Conservation (phyloP, 2,113 vertebrate species). For the Zosterops borbonicus region DNA sequence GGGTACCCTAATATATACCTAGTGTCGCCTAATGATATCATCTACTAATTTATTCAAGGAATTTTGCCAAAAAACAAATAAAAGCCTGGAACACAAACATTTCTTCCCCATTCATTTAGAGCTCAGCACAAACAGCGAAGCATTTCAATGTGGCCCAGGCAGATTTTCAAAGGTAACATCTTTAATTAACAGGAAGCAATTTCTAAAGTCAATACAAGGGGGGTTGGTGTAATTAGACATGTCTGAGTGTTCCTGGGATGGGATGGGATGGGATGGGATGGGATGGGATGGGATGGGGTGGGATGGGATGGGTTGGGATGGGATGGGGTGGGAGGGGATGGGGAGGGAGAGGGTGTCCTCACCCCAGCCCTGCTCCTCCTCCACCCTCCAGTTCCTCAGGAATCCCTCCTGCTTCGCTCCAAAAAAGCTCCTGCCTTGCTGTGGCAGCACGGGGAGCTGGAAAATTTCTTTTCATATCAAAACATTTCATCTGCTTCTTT, state of each 20-base stretch:
- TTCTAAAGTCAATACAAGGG: slow-evolving; percentile 1
- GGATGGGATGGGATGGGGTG: not conserved
- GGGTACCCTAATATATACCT: not conserved
- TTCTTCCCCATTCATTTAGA: not conserved
- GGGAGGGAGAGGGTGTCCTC: not conserved
- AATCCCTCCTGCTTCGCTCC: not conserved
- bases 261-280: not conserved
- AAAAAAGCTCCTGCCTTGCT: not conserved
- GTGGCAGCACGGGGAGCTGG: not conserved
- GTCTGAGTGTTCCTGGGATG: not conserved
- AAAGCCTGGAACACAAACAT: not conserved
- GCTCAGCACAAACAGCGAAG: not conserved
- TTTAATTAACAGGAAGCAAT: slow-evolving; percentile 41
- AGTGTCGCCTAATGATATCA: not conserved
- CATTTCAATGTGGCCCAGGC: not conserved
- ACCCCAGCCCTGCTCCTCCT: rapidly evolving
- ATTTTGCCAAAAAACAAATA: slow-evolving; percentile 27
- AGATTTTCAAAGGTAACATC: slow-evolving; percentile 8
- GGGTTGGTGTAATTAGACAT: rapidly evolving
- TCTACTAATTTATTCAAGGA: slow-evolving; percentile 43
- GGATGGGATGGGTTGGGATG: too few species aligned
- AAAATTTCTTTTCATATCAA: not conserved
- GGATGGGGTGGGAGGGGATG: not conserved
- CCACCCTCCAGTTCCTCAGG: not conserved
- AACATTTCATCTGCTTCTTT: not conserved